phyloP scores from a whole-genome alignment of 2,113 vertebrate species.

The Carlito syrichta region DNA sequence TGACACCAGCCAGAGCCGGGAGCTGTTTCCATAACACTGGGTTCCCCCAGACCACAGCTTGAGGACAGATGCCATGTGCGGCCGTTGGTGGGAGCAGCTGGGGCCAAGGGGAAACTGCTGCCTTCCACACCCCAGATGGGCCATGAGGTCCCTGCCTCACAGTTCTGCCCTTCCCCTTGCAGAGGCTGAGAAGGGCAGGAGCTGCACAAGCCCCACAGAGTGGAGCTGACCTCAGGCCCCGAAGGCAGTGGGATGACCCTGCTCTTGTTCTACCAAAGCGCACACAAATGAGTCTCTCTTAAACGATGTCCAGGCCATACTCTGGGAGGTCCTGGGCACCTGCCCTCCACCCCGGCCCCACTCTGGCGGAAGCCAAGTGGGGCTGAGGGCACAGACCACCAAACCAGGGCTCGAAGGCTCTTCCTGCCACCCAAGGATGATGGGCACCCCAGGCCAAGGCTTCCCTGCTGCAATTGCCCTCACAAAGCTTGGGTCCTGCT shows the following conservation, averaged over 20 bases:
- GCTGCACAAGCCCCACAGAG: no score
- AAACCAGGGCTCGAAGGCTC: not conserved
- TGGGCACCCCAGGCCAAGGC: rapidly evolving
- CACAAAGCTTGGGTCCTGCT: not conserved
- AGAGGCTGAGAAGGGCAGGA: not conserved
- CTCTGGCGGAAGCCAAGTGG: not conserved
- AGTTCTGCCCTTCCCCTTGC: not conserved
- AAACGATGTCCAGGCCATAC: rapidly evolving
- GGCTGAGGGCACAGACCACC: not conserved
- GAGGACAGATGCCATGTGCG: not conserved
- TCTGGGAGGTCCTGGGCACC: not conserved
- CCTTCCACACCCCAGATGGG: not conserved
- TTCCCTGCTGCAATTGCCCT: not conserved
- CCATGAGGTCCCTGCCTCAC: not conserved
- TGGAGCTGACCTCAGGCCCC: no score
- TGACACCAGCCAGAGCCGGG: not conserved
- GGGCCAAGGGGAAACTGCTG: not conserved
- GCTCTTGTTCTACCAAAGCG: not conserved
- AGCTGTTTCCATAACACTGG: not conserved
- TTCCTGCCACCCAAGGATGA: not conserved
- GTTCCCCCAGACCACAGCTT: conserved; percentile 31
- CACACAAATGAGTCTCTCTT: rapidly evolving
- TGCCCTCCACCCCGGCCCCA: rapidly evolving
- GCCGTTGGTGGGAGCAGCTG: not conserved
- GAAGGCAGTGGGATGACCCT: rapidly evolving